Conservation (phyloP, 2,113 vertebrate species). For the Pampusana beccarii region DNA sequence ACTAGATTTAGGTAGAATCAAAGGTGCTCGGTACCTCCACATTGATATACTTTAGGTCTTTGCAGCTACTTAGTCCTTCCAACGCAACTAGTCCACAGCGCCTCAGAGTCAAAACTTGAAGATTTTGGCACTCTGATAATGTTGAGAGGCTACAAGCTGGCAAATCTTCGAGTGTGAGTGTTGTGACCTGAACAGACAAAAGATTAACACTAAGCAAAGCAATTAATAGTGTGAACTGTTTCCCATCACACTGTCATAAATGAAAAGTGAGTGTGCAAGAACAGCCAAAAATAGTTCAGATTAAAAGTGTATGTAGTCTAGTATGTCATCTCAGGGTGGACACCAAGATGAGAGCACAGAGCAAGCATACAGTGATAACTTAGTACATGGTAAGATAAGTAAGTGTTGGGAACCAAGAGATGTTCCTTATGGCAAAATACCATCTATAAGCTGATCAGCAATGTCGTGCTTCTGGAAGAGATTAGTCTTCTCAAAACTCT, state of each 20-base stretch:
- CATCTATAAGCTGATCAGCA: background rate
- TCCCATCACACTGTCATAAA: background rate
- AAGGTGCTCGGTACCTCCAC: constrained; percentile 78
- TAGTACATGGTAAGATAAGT: background rate
- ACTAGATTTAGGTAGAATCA: background rate
- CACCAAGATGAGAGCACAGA: background rate
- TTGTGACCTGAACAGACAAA: constrained; percentile 79
- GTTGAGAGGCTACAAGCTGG: constrained; percentile 84
- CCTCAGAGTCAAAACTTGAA: constrained; percentile 82
- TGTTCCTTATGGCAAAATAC: background rate
- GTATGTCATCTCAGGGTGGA: background rate
- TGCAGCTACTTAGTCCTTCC: constrained; percentile 79
- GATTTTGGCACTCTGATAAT: constrained; percentile 78
- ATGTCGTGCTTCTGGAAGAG: background rate
- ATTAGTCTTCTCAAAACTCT: background rate
- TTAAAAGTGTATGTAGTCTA: background rate
- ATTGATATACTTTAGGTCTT: constrained; percentile 82
- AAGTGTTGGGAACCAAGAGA: background rate
- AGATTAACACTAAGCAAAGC: background rate
- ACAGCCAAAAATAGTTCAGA: background rate
- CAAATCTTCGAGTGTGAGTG: constrained; percentile 83
- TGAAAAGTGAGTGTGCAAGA: background rate
- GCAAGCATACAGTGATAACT: background rate
- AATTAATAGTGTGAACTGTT: background rate
- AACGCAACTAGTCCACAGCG: constrained; percentile 84